phyloP scores from a whole-genome alignment of 2,888 invertebrate species.

The Andricus curvator region DNA sequence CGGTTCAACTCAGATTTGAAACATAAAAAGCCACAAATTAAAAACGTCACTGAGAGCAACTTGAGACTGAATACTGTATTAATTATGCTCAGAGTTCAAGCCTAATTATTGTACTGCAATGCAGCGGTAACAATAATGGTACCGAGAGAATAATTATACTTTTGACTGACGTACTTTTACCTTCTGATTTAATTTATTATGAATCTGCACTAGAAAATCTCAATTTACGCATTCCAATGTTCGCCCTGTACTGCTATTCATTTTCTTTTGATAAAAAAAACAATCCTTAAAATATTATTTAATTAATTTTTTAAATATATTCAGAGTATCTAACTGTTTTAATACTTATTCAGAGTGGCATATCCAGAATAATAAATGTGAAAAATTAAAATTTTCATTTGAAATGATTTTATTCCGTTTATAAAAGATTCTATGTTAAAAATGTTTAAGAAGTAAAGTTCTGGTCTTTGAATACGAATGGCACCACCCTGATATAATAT shows the following conservation, averaged over 20 bases:
- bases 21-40: background rate
- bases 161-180: background rate
- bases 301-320: too few relatives aligned
- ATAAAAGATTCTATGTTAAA: too few relatives aligned
- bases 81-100: background rate
- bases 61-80: background rate
- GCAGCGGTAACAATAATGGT: background rate
- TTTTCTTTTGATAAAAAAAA: background rate
- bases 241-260: background rate
- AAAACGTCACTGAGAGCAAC: background rate
- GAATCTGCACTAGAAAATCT: background rate
- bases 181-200: background rate
- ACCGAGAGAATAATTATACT: background rate
- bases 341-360: too few relatives aligned
- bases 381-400: too few relatives aligned
- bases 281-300: too few relatives aligned
- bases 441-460: too few relatives aligned
- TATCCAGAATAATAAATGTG: too few relatives aligned
- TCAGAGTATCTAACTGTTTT: too few relatives aligned
- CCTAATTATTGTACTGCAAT: background rate
- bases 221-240: background rate
- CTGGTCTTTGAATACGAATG: too few relatives aligned
- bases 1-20: constrained; percentile 3
- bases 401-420: too few relatives aligned
- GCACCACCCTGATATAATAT: too few relatives aligned